These are phyloP conservation scores for Melolontha melolontha DNA, from an alignment of 2,888 invertebrate species.

Conservation along the genomic window DNA sequence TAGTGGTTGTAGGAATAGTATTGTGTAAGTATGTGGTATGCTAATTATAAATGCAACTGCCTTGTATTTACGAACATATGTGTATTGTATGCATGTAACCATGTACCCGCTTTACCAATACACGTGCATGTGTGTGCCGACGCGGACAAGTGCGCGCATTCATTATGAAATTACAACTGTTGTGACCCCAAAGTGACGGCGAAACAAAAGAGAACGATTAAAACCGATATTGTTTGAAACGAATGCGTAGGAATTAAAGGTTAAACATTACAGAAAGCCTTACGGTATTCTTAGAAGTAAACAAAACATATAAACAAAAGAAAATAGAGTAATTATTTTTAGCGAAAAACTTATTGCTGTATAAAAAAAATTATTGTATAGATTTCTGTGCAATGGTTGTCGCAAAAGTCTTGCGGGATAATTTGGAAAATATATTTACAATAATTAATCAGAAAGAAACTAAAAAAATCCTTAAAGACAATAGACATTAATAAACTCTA, in stretches of 20 bases:
- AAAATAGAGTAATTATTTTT: too few species aligned
- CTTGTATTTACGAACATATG: slow-evolving; percentile 11
- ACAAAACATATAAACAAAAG: too few species aligned
- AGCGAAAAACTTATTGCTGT: too few species aligned
- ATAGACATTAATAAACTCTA: too few species aligned
- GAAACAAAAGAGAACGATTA: slow-evolving; percentile 29
- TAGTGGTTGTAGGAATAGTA: not conserved
- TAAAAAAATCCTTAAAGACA: too few species aligned
- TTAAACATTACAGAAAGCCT: slow-evolving; percentile 1
- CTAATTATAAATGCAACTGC: slow-evolving; percentile 34
- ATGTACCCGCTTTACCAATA: too few species aligned
- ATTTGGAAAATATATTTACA: too few species aligned
- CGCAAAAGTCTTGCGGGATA: too few species aligned
- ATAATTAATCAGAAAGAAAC: too few species aligned
- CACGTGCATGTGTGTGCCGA: not conserved
- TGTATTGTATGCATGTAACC: not conserved
- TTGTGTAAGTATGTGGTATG: slow-evolving; percentile 18
- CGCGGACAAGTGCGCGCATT: slow-evolving; percentile 34
- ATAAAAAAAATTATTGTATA: too few species aligned
- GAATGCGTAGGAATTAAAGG: slow-evolving; percentile 21
- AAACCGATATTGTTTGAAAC: slow-evolving; percentile 10
- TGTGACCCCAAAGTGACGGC: slow-evolving; percentile 22
- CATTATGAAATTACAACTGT: slow-evolving; percentile 25
- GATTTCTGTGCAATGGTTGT: too few species aligned
- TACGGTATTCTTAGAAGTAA: not conserved